phyloP scores from a whole-genome alignment of 2,888 invertebrate genomes.

The Drosophila koepferae region DNA sequence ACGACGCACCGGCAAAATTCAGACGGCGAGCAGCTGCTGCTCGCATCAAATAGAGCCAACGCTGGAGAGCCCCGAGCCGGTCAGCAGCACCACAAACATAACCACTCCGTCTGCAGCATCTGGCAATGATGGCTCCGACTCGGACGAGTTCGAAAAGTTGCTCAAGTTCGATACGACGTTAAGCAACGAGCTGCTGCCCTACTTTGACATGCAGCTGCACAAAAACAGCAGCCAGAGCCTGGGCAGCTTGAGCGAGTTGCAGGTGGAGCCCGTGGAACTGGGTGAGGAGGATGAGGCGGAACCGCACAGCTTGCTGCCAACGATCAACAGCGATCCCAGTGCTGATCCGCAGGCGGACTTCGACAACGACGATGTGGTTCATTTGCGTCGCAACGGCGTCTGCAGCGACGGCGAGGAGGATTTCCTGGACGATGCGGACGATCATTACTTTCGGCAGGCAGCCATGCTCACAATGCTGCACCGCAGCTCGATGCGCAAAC shows the following conservation, averaged over 20 bases:
- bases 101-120: slow-evolving; percentile 27
- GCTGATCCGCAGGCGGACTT: slow-evolving; percentile 79
- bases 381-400: slow-evolving; percentile 72
- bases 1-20: slow-evolving; percentile 83
- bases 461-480: slow-evolving; percentile 84
- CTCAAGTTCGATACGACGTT: slow-evolving; percentile 83
- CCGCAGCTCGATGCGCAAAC: slow-evolving; percentile 83
- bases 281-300: slow-evolving; percentile 71
- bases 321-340: slow-evolving; percentile 81
- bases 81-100: slow-evolving; percentile 1
- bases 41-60: slow-evolving; percentile 47
- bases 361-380: slow-evolving; percentile 43
- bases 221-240: slow-evolving; percentile 80
- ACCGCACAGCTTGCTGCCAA: slow-evolving; percentile 77
- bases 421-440: slow-evolving; percentile 80
- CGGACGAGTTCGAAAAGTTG: slow-evolving; percentile 84
- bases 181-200: slow-evolving; percentile 83
- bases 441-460: slow-evolving; percentile 83
- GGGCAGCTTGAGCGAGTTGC: slow-evolving; percentile 81
- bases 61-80: slow-evolving; percentile 12
- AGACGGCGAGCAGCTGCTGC: slow-evolving; percentile 63
- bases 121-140: slow-evolving; percentile 78
- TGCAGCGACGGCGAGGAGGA: slow-evolving; percentile 83
- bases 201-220: slow-evolving; percentile 84
- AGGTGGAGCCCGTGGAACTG: slow-evolving; percentile 53